Base-by-base conservation (phyloP, 2,797 vertebrate genomes). In the Toxotes lorentzi region DNA sequence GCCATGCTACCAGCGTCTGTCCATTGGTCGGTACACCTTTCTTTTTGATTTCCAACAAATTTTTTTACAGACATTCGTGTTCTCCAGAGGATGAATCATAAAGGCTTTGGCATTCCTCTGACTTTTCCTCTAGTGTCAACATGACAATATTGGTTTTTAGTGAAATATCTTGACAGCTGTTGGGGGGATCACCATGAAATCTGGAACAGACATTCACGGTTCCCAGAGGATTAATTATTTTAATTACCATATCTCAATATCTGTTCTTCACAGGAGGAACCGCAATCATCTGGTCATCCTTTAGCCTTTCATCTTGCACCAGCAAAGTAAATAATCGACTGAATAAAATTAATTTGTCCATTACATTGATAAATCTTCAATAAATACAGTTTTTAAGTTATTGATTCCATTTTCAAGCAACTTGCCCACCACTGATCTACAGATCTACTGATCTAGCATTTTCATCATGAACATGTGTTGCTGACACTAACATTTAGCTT, bases 61-160 rank as follows among this genome's bases (percentile, higher is more conserved):
- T 54, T 19, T 27, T 54, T 47, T 14, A 3, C 8, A 57, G 45
- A 60, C 30, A 38, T 51, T 76, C 0, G 24, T 35, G 34, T 64
- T 32, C 8, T 41, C 10, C 23, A 30, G 16, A 67, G 7, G 67
- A 78, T 70, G 67, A 76, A 79, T 65, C 59, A 50, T 12, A 30
- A 21, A 32, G 59, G 70, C 58, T 59, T 30, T 71, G 41, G 63
- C 41, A 38, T 30, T 38, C 57, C 35, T 19, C 50, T 16, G 70
- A 74, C 66, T 66, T 61, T 70, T 63, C 21, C 6, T 6, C 5
- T 12, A 32, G 38, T 27, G 43, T 41, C 56, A 45, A 57, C 13
- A 56, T 21, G 14, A 57, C 1, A 17, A 54, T 41, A 50, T 30
- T 30, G 27, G 27, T 58, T 58, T 68, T 4, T 14, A 23, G 24